Conservation (phyloP, 2,113 vertebrate species). For the Amphiprion percula region DNA sequence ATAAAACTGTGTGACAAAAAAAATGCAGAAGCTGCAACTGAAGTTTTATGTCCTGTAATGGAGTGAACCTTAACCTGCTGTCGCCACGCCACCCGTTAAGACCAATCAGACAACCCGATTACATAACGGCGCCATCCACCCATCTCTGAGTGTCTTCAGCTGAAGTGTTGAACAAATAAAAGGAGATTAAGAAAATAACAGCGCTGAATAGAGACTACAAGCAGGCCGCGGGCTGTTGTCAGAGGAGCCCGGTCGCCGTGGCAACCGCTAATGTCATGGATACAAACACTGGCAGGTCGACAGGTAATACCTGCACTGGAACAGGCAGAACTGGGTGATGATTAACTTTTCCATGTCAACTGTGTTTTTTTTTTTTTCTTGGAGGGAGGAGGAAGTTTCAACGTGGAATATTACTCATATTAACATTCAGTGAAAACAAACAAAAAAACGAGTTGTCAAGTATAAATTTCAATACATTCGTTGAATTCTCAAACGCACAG, state of each 20-base stretch:
- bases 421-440: constrained; percentile 42
- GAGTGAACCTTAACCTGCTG: not conserved
- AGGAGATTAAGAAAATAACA: not conserved
- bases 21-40: not conserved
- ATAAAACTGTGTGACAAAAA: not conserved
- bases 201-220: constrained; percentile 17
- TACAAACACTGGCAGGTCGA: constrained; percentile 70
- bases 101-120: not conserved
- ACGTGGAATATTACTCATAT: constrained; percentile 21
- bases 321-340: constrained; percentile 19
- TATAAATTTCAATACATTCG: constrained; percentile 81
- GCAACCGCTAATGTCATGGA: constrained; percentile 49
- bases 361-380: not conserved
- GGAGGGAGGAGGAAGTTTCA: constrained; percentile 21
- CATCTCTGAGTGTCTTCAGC: not conserved
- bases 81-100: not conserved
- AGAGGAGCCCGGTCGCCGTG: constrained; percentile 35
- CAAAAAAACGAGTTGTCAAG: constrained; percentile 60
- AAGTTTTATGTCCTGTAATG: not conserved
- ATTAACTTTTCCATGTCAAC: constrained; percentile 62
- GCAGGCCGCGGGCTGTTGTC: constrained; percentile 38
- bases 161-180: constrained; percentile 22
- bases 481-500: constrained; percentile 53
- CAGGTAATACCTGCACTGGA: constrained; percentile 53
- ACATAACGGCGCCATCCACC: constrained; percentile 16